Evolutionary conservation across 1,140 invertebrate genomes (phyloP).

Genomic region (Linepithema humile): DNA sequence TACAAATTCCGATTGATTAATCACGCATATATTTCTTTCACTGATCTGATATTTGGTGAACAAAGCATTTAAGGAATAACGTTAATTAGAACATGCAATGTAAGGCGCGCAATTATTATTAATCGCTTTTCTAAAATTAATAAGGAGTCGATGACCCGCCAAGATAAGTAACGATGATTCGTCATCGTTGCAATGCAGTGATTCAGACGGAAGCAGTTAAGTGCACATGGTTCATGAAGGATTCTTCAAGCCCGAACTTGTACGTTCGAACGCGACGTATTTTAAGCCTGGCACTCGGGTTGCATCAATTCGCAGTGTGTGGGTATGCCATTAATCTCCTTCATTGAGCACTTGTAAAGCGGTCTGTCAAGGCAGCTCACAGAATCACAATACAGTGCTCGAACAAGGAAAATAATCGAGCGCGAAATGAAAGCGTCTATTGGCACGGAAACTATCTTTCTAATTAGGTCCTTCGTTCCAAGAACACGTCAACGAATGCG

Average conservation of each 20-base stretch:
- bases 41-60: too few relatives aligned
- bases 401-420: constrained; percentile 7
- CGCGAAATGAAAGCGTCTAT: background rate
- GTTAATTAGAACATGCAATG: too few relatives aligned
- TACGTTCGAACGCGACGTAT: constrained; percentile 16
- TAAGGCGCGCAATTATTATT: background rate
- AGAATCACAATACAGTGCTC: background rate
- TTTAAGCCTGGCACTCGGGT: constrained; percentile 41
- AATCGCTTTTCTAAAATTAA: constrained; percentile 8
- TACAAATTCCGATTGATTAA: too few relatives aligned
- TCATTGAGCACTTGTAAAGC: constrained; percentile 48
- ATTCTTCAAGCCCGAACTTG: constrained; percentile 5
- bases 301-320: constrained; percentile 19
- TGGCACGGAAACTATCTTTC: background rate
- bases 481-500: background rate
- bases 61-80: too few relatives aligned
- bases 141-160: background rate
- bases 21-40: too few relatives aligned
- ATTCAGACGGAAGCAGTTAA: constrained; percentile 35
- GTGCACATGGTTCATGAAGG: constrained; percentile 14
- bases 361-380: constrained; percentile 26
- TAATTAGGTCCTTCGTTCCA: background rate
- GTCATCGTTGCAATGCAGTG: background rate
- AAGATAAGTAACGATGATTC: background rate
- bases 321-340: constrained; percentile 39